phyloP scores from a whole-genome alignment of 2,113 vertebrate genomes.

The Beaufortia kweichowensis region DNA sequence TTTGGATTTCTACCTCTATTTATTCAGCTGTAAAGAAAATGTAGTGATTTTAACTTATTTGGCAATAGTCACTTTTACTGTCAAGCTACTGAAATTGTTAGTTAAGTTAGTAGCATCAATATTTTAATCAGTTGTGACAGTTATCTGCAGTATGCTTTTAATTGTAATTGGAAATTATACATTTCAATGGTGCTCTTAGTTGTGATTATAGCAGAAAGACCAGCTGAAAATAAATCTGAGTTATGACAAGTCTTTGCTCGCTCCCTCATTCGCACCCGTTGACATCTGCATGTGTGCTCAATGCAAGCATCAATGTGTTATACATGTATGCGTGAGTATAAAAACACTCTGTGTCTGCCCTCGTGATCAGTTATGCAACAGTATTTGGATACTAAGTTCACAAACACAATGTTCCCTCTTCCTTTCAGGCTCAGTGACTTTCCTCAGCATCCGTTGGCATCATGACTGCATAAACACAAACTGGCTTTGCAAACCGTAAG shows the following conservation, averaged over 20 bases:
- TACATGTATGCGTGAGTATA: not conserved
- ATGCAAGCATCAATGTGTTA: not conserved
- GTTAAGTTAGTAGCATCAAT: no score
- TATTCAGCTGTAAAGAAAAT: no score
- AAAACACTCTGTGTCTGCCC: not conserved
- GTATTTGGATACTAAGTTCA: constrained; percentile 18
- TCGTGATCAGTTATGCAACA: not conserved
- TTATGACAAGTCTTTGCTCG: not conserved
- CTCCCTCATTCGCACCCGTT: not conserved
- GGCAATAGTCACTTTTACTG: no score
- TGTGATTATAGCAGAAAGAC: constrained; percentile 36
- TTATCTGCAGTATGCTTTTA: no score
- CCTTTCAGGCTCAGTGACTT: not conserved
- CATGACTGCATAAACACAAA: not conserved
- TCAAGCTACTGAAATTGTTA: no score
- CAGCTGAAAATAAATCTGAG: constrained; percentile 42
- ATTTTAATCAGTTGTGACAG: no score
- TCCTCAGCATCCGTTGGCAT: not conserved
- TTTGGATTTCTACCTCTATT: no score
- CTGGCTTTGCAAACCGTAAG: not conserved
- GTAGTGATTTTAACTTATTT: no score
- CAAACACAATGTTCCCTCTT: constrained; percentile 3
- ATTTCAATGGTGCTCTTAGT: constrained; percentile 39
- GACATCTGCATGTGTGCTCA: not conserved
- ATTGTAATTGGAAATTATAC: no score